Base-by-base conservation (phyloP, 2,797 vertebrate genomes). In the Gallinago nigripennis region DNA sequence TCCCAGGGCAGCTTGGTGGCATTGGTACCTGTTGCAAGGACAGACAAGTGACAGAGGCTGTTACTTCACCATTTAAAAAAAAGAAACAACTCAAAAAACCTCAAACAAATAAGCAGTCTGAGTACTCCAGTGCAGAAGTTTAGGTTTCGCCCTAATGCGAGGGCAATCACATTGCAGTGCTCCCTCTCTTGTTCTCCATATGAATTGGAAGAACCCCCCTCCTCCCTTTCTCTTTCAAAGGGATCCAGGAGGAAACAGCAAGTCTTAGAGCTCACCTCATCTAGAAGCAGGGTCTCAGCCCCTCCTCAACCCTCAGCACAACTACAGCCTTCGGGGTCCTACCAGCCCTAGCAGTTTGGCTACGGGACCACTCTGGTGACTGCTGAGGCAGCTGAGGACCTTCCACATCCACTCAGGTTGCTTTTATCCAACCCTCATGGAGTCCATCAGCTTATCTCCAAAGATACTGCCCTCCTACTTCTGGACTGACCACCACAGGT, bases 311-410 rank as follows among this genome's bases (percentile, higher is more conserved):
- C n/a, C 39, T 76, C 8, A 68, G 60, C 45, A 53, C 43, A 51
- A 5, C 25, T 31, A 37, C 33, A 75, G 23, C 25, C 39, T 80
- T 37, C 33, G 69, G 37, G 31, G n/a, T 53, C 73, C 33, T 75
- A 33, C 24, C 83, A 80, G 51, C 6, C 21, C 6, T 30, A 72
- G n/a, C 11, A 65, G 6, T 8, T 9, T n/a, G 63, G 46, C 51
- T 72, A 50, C 0, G 0, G 61, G 39, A 72, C 23, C n/a, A 46
- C 56, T 43, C 50, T 2, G 7, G 16, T 0, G 0, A 35, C 41
- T 37, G 50, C 30, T 57, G 39, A 80, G 41, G 45, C 60, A 73
- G 51, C 16, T 2, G 3, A 58, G 7, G 12, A 39, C 24, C 17
- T 71, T 78, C 37, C 45, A 14, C 71, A 68, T n/a, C 9, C 3